Evolutionary conservation across 2,113 vertebrate species (phyloP).

Genomic region (Passer domesticus): DNA sequence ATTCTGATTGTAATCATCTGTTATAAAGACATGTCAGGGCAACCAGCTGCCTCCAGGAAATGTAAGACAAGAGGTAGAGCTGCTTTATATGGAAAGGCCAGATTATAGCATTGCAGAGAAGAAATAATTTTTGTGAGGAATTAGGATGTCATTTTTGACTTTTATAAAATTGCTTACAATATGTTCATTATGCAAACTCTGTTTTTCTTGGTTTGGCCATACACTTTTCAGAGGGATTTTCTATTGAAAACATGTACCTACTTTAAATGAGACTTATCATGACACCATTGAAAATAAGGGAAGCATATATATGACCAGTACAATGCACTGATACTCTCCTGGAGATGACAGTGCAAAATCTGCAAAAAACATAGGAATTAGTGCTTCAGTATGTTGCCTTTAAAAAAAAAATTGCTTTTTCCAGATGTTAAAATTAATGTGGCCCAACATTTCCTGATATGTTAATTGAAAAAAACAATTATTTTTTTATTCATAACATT

Average conservation of each 20-base stretch:
- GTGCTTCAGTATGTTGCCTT: neutral
- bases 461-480: neutral
- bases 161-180: neutral
- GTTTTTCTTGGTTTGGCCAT: neutral
- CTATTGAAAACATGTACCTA: neutral
- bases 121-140: neutral
- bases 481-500: neutral
- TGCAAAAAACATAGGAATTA: neutral
- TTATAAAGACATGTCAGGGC: conserved; percentile 54
- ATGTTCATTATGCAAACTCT: neutral
- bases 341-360: neutral
- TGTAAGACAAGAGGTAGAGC: neutral
- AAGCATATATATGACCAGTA: neutral
- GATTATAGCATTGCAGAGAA: neutral
- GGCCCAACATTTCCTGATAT: neutral
- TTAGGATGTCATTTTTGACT: neutral
- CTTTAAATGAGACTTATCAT: neutral
- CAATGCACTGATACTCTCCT: neutral
- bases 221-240: neutral
- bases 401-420: neutral
- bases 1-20: conserved; percentile 29
- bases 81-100: neutral
- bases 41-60: conserved; percentile 21
- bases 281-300: neutral
- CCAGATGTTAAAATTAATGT: neutral